A percentile compares a stretch with the other conserved stretches of the same genome.
phyloP scores from a whole-genome alignment of 2,797 vertebrate genomes.

The Benthosema pterotum region DNA sequence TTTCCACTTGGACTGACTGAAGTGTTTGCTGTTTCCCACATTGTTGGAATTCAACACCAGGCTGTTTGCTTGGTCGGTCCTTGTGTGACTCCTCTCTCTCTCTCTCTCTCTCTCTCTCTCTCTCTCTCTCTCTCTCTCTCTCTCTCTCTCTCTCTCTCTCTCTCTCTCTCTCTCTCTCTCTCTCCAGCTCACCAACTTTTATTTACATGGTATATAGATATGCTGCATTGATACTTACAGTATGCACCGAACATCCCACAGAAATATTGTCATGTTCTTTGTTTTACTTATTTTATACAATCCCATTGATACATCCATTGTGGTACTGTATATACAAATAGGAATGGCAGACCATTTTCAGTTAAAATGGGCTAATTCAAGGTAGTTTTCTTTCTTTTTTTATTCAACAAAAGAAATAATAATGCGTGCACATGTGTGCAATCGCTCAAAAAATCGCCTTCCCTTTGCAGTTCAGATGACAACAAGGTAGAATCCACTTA shows the following conservation, averaged over 20 bases:
- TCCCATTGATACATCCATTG: conserved; percentile 7
- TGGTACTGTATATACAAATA: not conserved
- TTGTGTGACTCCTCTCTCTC: conserved; percentile 54
- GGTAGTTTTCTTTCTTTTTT: conserved; percentile 13
- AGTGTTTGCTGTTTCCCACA: conserved; percentile 76
- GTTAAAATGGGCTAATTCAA: conserved; percentile 1
- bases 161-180: conserved; percentile 11
- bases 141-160: not conserved
- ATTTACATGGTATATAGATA: conserved; percentile 36
- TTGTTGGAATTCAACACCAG: conserved; percentile 79
- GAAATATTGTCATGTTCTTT: conserved; percentile 5
- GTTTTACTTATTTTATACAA: not conserved
- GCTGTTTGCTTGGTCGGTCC: conserved; percentile 69
- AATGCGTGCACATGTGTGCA: conserved; percentile 26
- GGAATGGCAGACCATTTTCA: not conserved
- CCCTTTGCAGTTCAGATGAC: not conserved
- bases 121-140: conserved; percentile 13
- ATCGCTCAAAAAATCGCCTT: not conserved
- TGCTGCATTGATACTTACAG: conserved; percentile 22
- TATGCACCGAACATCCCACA: conserved; percentile 19
- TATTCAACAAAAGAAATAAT: conserved; percentile 25
- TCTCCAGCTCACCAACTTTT: conserved; percentile 36
- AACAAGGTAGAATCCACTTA: not conserved
- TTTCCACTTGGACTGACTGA: conserved; percentile 66
- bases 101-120: not conserved